Conservation (phyloP, 2,113 vertebrate genomes). For the Lophura nycthemera region DNA sequence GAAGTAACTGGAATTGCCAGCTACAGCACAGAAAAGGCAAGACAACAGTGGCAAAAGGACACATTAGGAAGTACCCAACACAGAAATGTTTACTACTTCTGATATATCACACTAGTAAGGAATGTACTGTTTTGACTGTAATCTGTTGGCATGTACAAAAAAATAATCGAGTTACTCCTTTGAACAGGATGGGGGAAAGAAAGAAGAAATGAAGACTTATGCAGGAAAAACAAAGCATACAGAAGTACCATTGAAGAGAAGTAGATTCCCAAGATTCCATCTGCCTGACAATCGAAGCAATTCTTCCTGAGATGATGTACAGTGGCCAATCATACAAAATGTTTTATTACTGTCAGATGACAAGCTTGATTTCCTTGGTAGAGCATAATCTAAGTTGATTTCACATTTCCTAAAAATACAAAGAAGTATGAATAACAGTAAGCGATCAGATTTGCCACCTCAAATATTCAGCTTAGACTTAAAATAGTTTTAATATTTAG, state of each 20-base stretch:
- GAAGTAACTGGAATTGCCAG: background rate
- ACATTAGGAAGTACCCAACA: background rate
- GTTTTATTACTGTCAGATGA: slow-evolving; percentile 97
- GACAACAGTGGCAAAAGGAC: background rate
- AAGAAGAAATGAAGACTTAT: background rate
- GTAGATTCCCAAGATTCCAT: slow-evolving; percentile 91
- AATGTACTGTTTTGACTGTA: background rate
- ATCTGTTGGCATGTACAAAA: background rate
- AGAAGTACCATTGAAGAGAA: slow-evolving; percentile 88
- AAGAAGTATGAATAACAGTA: slow-evolving; percentile 27
- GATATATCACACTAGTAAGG: background rate
- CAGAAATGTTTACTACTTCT: background rate
- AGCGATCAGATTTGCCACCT: background rate
- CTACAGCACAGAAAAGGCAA: background rate
- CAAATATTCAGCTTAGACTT: background rate
- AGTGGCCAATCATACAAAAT: slow-evolving; percentile 94
- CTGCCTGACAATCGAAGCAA: slow-evolving; percentile 72
- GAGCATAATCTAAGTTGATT: slow-evolving; percentile 89
- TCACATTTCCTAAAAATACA: slow-evolving; percentile 86
- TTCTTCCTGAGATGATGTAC: slow-evolving; percentile 82
- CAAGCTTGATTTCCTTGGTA: slow-evolving; percentile 91
- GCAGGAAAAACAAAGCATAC: background rate
- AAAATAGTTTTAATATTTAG: background rate
- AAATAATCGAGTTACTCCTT: background rate
- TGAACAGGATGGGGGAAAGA: background rate